Conservation (phyloP, 2,888 invertebrate genomes). For the Yponomeuta sedellus region DNA sequence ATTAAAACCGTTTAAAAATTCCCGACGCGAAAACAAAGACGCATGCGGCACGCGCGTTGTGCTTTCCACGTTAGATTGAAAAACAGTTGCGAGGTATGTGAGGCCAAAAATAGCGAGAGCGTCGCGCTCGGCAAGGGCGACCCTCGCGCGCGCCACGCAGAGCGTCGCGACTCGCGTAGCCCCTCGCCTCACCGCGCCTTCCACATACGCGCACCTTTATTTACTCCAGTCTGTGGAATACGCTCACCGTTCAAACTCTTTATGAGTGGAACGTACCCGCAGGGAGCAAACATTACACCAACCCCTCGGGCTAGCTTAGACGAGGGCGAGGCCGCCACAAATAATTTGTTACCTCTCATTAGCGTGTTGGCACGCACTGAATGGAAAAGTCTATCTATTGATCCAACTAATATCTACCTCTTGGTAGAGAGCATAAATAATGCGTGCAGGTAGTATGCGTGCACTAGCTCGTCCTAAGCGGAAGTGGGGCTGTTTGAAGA, state of each 20-base stretch:
- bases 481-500: constrained; percentile 7
- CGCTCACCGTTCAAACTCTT: constrained; percentile 44
- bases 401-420: neutral
- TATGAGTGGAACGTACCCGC: constrained; percentile 47
- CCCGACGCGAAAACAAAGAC: constrained; percentile 57
- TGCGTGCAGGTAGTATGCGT: neutral
- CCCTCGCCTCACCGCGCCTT: constrained; percentile 28
- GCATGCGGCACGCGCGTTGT: constrained; percentile 64
- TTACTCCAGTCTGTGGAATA: constrained; percentile 56
- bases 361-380: constrained; percentile 10
- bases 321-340: constrained; percentile 31
- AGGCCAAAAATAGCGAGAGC: constrained; percentile 73
- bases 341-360: neutral
- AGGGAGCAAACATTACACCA: constrained; percentile 32
- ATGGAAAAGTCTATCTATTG: constrained; percentile 2
- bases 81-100: constrained; percentile 73
- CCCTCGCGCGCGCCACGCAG: constrained; percentile 50
- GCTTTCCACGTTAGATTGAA: constrained; percentile 73
- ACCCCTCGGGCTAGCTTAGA: constrained; percentile 34
- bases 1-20: neutral
- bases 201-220: constrained; percentile 50
- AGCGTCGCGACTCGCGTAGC: constrained; percentile 25
- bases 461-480: neutral
- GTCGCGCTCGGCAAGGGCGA: constrained; percentile 70
- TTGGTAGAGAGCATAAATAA: neutral